phyloP scores from a whole-genome alignment of 64 coral and sea anemone genomes.

The Anthopleura sola region DNA sequence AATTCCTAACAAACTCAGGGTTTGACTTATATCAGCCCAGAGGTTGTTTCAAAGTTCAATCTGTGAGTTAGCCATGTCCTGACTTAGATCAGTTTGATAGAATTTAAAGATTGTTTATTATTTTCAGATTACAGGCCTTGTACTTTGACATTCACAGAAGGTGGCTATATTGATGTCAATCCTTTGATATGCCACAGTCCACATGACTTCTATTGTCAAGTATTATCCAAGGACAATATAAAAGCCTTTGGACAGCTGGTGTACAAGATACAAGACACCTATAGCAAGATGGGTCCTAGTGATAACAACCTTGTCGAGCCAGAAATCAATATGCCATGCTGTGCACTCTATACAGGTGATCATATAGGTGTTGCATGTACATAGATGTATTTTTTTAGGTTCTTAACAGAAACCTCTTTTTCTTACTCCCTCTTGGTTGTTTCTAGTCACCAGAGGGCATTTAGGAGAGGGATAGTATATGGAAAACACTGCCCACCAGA shows the following conservation, averaged over 20 bases:
- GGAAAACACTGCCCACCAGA: constrained; percentile 1
- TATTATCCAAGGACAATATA: constrained; percentile 45
- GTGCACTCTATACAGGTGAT: constrained; percentile 38
- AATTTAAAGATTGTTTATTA: not conserved
- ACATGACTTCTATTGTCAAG: constrained; percentile 68
- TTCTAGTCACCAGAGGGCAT: not conserved
- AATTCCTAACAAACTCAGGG: too few relatives aligned
- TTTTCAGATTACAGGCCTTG: constrained; percentile 44
- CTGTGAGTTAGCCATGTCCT: too few relatives aligned
- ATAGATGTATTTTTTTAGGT: not conserved
- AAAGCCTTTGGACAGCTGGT: constrained; percentile 37
- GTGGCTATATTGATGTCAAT: constrained; percentile 41
- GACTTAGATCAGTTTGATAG: too few relatives aligned
- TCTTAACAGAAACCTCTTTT: not conserved
- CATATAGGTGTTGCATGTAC: not conserved
- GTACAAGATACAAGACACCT: constrained; percentile 47
- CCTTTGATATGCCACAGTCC: constrained; percentile 53
- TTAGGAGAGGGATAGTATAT: not conserved
- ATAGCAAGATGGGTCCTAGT: not conserved
- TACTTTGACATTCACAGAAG: not conserved
- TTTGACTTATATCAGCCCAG: too few relatives aligned
- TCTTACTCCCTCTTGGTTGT: not conserved
- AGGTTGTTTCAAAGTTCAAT: too few relatives aligned
- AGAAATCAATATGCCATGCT: constrained; percentile 36
- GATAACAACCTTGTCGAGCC: constrained; percentile 24